A percentile compares a stretch with the other conserved stretches of the same genome.
Evolutionary conservation across 92 coral and sea anemone genomes (phyloP).

Genomic region (Porites lobata): DNA sequence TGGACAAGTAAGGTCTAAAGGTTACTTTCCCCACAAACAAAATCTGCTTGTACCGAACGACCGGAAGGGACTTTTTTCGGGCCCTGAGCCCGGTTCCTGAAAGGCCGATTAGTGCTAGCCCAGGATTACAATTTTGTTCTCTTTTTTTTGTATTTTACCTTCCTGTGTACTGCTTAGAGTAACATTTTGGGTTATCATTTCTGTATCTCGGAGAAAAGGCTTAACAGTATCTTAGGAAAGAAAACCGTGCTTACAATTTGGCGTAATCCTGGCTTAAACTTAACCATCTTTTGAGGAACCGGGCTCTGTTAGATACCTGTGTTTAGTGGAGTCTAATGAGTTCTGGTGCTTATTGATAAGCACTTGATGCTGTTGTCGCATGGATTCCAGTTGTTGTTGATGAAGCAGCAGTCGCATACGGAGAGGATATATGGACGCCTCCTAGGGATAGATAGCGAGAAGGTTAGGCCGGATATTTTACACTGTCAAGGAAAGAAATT

Average conservation of each 20-base stretch:
- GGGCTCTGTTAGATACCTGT: slow-evolving; percentile 24
- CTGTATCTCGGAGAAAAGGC: no score
- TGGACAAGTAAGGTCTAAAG: not conserved
- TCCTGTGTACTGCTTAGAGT: no score
- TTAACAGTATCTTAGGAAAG: no score
- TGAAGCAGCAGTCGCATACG: slow-evolving; percentile 83
- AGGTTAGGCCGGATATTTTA: not conserved
- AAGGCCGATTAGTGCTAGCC: no score
- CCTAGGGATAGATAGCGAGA: slow-evolving; percentile 49
- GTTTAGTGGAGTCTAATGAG: slow-evolving; percentile 52
- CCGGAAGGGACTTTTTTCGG: no score
- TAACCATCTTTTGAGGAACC: not conserved
- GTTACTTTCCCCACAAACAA: not conserved
- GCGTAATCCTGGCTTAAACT: not conserved
- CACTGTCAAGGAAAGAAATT: no score
- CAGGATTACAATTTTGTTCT: no score
- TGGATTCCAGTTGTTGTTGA: slow-evolving; percentile 91
- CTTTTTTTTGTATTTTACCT: no score
- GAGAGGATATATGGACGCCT: slow-evolving; percentile 85
- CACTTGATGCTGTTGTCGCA: slow-evolving; percentile 96
- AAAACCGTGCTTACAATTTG: no score
- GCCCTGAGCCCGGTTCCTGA: no score
- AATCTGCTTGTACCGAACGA: no score
- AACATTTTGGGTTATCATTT: no score
- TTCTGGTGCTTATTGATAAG: slow-evolving; percentile 84